phyloP scores from a whole-genome alignment of 1,140 invertebrate genomes.

The Bombus affinis region DNA sequence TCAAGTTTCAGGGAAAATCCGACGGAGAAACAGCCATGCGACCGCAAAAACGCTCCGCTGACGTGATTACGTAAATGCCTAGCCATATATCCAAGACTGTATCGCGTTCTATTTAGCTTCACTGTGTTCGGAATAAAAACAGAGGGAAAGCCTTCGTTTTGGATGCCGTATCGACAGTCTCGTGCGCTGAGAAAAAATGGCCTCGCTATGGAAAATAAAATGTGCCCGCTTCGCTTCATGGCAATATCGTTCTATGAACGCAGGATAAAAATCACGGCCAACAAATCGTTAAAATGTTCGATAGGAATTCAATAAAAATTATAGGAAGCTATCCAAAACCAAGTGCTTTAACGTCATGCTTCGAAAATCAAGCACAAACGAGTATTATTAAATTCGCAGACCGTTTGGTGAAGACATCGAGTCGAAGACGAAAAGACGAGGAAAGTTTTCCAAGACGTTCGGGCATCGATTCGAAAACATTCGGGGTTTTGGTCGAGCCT shows the following conservation, averaged over 20 bases:
- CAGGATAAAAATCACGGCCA: neutral
- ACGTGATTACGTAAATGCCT: constrained; percentile 26
- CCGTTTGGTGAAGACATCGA: no score
- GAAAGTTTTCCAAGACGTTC: neutral
- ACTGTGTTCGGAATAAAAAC: constrained; percentile 10
- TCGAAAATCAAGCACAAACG: neutral
- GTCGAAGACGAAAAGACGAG: neutral
- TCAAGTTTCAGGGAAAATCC: neutral
- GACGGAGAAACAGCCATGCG: neutral
- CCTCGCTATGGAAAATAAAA: constrained; percentile 29
- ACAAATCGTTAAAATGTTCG: neutral
- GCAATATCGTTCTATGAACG: neutral
- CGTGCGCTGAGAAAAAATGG: neutral
- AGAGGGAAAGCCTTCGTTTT: neutral
- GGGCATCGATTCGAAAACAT: constrained; percentile 22
- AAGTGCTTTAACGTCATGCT: no score
- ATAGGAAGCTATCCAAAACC: neutral
- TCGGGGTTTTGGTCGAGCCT: neutral
- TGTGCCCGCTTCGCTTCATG: neutral
- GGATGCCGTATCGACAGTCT: neutral
- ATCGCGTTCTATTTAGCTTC: neutral
- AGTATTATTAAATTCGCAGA: neutral
- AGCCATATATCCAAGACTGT: constrained; percentile 2
- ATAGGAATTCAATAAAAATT: neutral
- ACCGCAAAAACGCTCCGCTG: constrained; percentile 10